A percentile compares a stretch with the other conserved stretches of the same genome.
Conservation (phyloP, 2,797 vertebrate genomes). For the Kryptopterus vitreolus region DNA sequence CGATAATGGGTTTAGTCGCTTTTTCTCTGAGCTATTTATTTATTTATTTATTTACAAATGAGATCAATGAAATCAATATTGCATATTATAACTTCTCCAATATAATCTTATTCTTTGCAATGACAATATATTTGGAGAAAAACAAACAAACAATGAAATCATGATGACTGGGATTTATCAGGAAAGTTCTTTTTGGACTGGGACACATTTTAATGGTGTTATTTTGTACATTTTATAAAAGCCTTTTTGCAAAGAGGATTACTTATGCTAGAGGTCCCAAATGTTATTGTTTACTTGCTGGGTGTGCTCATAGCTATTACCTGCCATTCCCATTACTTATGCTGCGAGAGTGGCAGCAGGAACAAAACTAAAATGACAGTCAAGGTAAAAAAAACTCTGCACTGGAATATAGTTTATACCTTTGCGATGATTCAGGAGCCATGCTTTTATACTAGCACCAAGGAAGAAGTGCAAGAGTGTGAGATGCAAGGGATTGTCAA, state of each 20-base stretch:
- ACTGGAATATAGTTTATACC: not conserved
- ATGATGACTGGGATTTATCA: not conserved
- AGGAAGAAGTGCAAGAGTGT: not conserved
- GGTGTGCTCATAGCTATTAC: not conserved
- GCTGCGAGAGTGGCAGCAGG: not conserved
- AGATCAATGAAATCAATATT: conserved; percentile 13
- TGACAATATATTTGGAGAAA: not conserved
- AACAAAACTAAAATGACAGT: not conserved
- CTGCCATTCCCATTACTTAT: not conserved
- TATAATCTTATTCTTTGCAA: not conserved
- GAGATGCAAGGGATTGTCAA: not conserved
- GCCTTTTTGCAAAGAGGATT: not conserved
- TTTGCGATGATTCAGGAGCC: not conserved
- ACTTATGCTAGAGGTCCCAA: not conserved
- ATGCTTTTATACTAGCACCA: not conserved
- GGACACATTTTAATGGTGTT: not conserved
- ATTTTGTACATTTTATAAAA: not conserved
- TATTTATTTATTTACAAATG: not conserved
- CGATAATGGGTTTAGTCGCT: conserved; percentile 11
- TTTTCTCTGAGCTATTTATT: not conserved
- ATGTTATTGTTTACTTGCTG: not conserved
- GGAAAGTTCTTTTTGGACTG: not conserved
- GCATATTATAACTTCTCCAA: conserved; percentile 1
- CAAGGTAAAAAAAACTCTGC: not conserved
- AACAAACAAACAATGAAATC: not conserved